Conservation (phyloP, 2,113 vertebrate genomes). For the Ginglymostoma cirratum region DNA sequence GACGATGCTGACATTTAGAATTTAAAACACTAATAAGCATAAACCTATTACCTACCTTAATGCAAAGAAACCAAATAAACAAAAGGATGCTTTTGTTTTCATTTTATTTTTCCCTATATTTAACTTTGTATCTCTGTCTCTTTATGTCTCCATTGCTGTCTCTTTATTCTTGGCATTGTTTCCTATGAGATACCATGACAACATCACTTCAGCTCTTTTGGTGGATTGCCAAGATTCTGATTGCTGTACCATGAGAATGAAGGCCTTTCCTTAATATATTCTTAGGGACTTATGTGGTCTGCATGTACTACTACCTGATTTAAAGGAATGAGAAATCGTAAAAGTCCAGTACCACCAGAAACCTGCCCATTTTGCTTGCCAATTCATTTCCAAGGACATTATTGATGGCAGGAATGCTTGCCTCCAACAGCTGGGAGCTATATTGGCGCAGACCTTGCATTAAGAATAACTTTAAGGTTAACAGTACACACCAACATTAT, state of each 20-base stretch:
- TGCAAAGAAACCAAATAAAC: background rate
- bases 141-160: background rate
- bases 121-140: background rate
- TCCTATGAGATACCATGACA: background rate
- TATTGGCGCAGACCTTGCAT: background rate
- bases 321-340: background rate
- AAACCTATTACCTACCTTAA: background rate
- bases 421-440: background rate
- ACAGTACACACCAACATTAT: background rate
- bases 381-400: background rate
- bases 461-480: background rate
- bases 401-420: background rate
- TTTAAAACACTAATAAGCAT: background rate
- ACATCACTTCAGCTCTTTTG: background rate
- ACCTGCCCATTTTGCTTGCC: background rate
- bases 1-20: constrained; percentile 4
- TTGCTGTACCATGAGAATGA: background rate
- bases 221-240: background rate
- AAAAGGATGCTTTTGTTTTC: background rate
- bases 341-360: background rate
- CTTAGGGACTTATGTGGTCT: background rate
- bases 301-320: background rate
- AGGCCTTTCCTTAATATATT: background rate
- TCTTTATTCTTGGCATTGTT: constrained; percentile 18
- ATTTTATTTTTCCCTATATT: background rate